Conservation (phyloP, 2,797 vertebrate genomes). For the Pangasius sanitwongsei region DNA sequence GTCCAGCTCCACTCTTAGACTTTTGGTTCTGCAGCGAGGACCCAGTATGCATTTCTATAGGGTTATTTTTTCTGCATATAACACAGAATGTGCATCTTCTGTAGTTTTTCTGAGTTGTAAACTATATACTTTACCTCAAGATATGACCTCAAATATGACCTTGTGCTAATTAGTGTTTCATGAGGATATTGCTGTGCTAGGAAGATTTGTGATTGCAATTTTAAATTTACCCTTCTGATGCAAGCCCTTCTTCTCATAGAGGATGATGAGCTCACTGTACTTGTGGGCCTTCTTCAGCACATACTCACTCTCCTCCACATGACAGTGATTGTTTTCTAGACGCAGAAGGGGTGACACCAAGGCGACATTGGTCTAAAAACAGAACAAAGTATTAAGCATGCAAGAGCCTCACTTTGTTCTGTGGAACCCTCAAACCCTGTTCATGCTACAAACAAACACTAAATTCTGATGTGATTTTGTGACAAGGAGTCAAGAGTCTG, state of each 20-base stretch:
- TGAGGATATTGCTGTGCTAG: background rate
- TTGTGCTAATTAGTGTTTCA: background rate
- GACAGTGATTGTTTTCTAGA: constrained; percentile 98
- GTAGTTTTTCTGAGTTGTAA: background rate
- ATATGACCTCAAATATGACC: background rate
- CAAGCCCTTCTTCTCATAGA: constrained; percentile 97
- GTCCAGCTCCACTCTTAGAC: background rate
- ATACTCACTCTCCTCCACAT: constrained; percentile 97
- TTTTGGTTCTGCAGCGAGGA: background rate
- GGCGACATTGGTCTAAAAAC: constrained; percentile 90
- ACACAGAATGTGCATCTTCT: background rate
- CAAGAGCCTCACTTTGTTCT: background rate
- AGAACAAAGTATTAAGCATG: background rate
- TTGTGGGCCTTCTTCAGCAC: constrained; percentile 98
- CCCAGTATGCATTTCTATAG: background rate
- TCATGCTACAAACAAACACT: background rate
- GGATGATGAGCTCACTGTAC: constrained; percentile 97
- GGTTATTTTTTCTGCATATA: background rate
- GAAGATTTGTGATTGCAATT: background rate
- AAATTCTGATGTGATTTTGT: background rate
- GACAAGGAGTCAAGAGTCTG: background rate
- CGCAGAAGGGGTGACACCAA: constrained; percentile 93
- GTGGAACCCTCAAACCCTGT: background rate
- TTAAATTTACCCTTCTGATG: constrained; percentile 88
- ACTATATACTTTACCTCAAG: background rate